Conservation (phyloP, 2,888 invertebrate species). For the Cybosia mesomella region DNA sequence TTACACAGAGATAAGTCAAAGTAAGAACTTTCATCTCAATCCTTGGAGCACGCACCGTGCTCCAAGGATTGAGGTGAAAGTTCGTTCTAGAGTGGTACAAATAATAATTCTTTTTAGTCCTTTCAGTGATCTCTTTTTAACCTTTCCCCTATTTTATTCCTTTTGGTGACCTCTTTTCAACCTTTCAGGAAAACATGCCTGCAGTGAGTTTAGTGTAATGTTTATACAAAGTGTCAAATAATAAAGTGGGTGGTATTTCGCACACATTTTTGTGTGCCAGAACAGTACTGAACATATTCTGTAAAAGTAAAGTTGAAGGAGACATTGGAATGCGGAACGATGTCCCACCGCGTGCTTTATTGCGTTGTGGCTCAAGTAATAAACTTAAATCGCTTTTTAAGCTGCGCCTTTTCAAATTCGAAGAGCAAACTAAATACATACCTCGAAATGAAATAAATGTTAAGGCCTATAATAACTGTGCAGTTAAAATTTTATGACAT, state of each 20-base stretch:
- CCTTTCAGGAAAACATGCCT: background rate
- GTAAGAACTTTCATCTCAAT: too few species aligned
- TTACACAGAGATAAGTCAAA: too few species aligned
- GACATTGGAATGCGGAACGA: slow-evolving; percentile 67
- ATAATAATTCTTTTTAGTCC: too few species aligned
- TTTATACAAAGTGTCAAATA: slow-evolving; percentile 37
- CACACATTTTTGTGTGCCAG: slow-evolving; percentile 48
- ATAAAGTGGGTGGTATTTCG: slow-evolving; percentile 30
- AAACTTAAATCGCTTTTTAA: slow-evolving; percentile 11
- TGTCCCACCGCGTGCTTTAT: slow-evolving; percentile 66
- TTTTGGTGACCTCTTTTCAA: background rate
- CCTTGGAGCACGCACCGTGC: too few species aligned
- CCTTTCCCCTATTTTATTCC: background rate
- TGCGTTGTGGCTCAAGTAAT: slow-evolving; percentile 50
- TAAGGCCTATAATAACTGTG: too few species aligned
- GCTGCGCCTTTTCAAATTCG: background rate
- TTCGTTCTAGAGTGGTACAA: too few species aligned
- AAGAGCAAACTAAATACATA: background rate
- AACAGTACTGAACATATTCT: slow-evolving; percentile 54
- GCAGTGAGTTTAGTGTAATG: slow-evolving; percentile 1
- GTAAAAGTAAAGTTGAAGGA: slow-evolving; percentile 53
- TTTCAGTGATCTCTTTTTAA: too few species aligned
- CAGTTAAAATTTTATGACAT: too few species aligned
- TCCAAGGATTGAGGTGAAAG: too few species aligned
- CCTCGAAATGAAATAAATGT: too few species aligned